These are phyloP conservation scores for Onychomys arenicola DNA, from an alignment of 2,797 vertebrate species.

Conservation along the genomic window DNA sequence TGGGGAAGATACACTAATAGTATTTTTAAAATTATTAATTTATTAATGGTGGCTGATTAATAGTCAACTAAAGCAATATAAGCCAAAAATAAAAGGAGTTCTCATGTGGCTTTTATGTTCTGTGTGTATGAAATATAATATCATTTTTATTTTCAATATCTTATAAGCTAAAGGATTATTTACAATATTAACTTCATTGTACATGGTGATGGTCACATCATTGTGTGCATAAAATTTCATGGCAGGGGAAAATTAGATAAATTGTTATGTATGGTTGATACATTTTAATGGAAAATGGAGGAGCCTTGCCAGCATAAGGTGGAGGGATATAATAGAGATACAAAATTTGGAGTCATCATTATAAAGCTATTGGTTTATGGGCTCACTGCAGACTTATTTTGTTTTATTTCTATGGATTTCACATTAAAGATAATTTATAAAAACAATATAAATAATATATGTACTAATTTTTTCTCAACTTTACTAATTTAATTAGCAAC, in stretches of 20 bases:
- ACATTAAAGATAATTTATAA: conserved; percentile 42
- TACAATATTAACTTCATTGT: conserved; percentile 4
- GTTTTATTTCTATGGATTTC: conserved; percentile 46
- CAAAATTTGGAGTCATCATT: background rate
- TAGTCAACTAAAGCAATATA: background rate
- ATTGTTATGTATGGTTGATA: background rate
- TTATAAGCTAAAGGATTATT: conserved; percentile 25
- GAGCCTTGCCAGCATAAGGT: background rate
- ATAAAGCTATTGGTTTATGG: background rate
- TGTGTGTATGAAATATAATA: background rate
- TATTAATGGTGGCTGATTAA: background rate
- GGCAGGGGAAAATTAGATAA: background rate
- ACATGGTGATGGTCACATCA: background rate
- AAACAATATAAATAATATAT: background rate
- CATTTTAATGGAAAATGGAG: background rate
- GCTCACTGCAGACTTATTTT: background rate
- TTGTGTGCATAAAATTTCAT: background rate
- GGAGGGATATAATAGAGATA: background rate
- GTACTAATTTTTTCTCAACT: conserved; percentile 40
- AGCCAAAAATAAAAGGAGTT: conserved; percentile 27
- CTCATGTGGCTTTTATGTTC: background rate
- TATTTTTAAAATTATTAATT: conserved; percentile 43
- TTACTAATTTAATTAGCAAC: conserved; percentile 37
- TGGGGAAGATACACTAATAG: background rate
- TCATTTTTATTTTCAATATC: background rate